Conservation (phyloP, 2,888 invertebrate genomes). For the Acrobasis consociella region DNA sequence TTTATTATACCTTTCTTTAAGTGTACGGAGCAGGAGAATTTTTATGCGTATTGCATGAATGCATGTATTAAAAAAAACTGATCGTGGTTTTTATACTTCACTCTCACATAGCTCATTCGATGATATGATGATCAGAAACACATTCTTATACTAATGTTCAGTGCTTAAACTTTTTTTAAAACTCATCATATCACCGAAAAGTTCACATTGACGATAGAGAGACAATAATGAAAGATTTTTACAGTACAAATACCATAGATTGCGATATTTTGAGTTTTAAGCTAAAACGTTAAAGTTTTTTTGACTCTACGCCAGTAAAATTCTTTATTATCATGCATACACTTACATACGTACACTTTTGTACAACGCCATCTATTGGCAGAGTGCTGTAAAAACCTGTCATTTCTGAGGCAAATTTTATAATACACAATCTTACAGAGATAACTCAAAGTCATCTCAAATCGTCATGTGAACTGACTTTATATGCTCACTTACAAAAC, state of each 20-base stretch:
- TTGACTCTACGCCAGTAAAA: too few relatives aligned
- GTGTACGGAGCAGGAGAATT: neutral
- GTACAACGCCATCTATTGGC: too few relatives aligned
- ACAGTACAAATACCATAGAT: too few relatives aligned
- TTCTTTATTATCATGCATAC: too few relatives aligned
- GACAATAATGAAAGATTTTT: neutral
- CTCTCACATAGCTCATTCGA: slow-evolving; percentile 41
- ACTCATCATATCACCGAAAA: slow-evolving; percentile 8
- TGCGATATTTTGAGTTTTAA: too few relatives aligned
- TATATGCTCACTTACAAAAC: slow-evolving; percentile 43
- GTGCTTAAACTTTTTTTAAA: neutral
- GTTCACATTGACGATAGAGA: slow-evolving; percentile 1
- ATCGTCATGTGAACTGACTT: slow-evolving; percentile 2
- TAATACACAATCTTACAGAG: too few relatives aligned
- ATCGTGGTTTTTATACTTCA: slow-evolving; percentile 23
- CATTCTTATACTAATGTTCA: neutral
- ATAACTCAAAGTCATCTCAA: neutral
- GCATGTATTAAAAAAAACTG: slow-evolving; percentile 18
- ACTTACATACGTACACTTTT: too few relatives aligned
- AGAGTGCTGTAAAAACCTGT: too few relatives aligned
- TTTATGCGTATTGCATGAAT: neutral
- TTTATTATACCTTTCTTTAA: too few relatives aligned
- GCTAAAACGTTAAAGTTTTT: too few relatives aligned
- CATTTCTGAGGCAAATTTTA: too few relatives aligned
- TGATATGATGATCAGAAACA: slow-evolving; percentile 2